phyloP scores from a whole-genome alignment of 1,140 invertebrate genomes.

The Idris sp. region DNA sequence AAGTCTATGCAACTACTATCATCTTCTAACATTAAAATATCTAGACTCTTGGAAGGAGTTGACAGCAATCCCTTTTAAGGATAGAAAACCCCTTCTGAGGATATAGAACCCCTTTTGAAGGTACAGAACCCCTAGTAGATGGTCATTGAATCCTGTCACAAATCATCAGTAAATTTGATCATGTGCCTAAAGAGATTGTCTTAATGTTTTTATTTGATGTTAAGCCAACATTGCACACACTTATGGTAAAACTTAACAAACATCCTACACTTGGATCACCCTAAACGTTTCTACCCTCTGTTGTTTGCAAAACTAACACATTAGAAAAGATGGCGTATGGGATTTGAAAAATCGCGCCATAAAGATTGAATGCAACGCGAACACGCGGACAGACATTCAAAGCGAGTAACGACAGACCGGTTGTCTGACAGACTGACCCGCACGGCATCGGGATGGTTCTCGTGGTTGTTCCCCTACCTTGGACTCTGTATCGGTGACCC shows the following conservation, averaged over 20 bases:
- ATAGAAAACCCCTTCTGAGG: too few species aligned
- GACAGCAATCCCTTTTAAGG: too few species aligned
- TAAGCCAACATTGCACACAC: constrained; percentile 16
- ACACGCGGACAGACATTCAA: constrained; percentile 65
- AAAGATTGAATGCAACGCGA: constrained; percentile 59
- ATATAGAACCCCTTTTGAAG: too few species aligned
- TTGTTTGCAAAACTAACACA: constrained; percentile 7
- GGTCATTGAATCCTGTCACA: too few species aligned
- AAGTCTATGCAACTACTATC: too few species aligned
- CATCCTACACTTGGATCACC: constrained; percentile 13
- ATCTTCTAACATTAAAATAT: too few species aligned
- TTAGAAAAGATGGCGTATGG: constrained; percentile 29
- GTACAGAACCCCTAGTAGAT: too few species aligned
- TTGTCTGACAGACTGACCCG: constrained; percentile 79
- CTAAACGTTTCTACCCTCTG: not conserved
- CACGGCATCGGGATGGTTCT: constrained; percentile 74
- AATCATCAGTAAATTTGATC: too few species aligned
- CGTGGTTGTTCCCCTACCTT: constrained; percentile 64
- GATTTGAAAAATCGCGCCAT: constrained; percentile 67
- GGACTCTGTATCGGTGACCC: constrained; percentile 43
- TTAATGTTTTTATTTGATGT: too few species aligned
- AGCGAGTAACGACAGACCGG: constrained; percentile 75
- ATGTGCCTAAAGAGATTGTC: too few species aligned
- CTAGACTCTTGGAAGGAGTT: too few species aligned
- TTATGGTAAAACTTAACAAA: constrained; percentile 8